These are phyloP conservation scores for Zaprionus inermis DNA, from an alignment of 1,140 invertebrate species.

Conservation along the genomic window DNA sequence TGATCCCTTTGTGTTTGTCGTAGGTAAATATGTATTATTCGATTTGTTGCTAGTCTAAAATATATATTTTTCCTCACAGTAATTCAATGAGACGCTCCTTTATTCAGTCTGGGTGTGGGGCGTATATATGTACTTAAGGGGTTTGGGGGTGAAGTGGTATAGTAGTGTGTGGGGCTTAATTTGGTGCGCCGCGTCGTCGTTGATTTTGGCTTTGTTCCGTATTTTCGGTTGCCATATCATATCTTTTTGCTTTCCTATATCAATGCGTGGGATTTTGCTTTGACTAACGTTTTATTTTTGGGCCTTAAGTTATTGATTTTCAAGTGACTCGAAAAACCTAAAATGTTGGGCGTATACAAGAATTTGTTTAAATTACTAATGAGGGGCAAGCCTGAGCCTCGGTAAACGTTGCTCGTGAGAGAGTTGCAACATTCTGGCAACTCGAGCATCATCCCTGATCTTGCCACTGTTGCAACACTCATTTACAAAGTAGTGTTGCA, in stretches of 20 bases:
- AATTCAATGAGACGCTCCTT: conserved; percentile 26
- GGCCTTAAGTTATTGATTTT: conserved; percentile 47
- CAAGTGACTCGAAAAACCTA: not conserved
- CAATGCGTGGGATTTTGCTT: conserved; percentile 32
- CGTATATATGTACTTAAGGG: not conserved
- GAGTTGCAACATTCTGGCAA: conserved; percentile 10
- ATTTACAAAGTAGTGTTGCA: conserved; percentile 38
- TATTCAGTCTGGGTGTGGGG: conserved; percentile 6
- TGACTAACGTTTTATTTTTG: conserved; percentile 36
- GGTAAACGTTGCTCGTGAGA: not conserved
- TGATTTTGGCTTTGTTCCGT: conserved; percentile 33
- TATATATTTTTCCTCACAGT: conserved; percentile 14
- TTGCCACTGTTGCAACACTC: conserved; percentile 3
- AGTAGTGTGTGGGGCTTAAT: not conserved
- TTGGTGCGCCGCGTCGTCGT: conserved; percentile 13
- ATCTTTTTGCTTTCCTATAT: not conserved
- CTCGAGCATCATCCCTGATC: conserved; percentile 2
- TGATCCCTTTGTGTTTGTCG: conserved; percentile 25
- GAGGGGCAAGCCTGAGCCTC: not conserved
- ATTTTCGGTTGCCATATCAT: conserved; percentile 17
- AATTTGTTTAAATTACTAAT: not conserved
- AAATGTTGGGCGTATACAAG: conserved; percentile 5
- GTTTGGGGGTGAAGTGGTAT: not conserved
- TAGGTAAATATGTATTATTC: not conserved
- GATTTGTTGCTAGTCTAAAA: not conserved